Base-by-base conservation (phyloP, 1,140 invertebrate genomes). In the Drosophila ercepeae region DNA sequence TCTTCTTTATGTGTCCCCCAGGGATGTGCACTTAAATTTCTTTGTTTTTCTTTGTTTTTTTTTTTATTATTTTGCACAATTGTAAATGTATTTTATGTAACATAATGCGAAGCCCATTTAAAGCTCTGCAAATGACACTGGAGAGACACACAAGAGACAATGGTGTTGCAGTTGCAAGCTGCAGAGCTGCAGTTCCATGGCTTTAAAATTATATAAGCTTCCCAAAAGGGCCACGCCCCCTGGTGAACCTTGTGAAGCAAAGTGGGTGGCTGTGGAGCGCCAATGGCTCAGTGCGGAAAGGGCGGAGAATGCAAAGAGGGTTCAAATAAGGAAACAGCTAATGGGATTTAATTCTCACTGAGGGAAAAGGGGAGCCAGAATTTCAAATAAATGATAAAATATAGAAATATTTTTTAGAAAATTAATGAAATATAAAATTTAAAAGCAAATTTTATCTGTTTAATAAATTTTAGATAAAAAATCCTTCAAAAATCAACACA, bases 121-220 rank as follows among this genome's bases (percentile, higher is more conserved):
- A 81, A 79, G 59, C 55, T 55, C 36, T 61, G 45, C 64, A 39
- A 54, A 46, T 32, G 45, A 41, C 53, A 46, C 21, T 14, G 23
- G 27, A 59, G 53, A 25, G 32, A 7, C 32, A 1, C 11, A 7
- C 32, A 1, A 1, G 9, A 7, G 32, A 25, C 44, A 36, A 19
- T 60, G 41, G 29, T 21, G 45, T 21, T 53, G 34, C 19, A 57
- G 52, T 44, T 36, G 41, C 36, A n/a, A n/a, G n/a, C n/a, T n/a
- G n/a, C n/a, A 14, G 19, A 8, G 27, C 8, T 50, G 39, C 45
- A 55, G 53, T 32, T 32, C 9, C 29, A 32, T 29, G 39, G 65
- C 81, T 79, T 83, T 83, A 83, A 83, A 71, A 63, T 86, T 86
- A 86, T 75, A 86, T 86, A 86, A 81, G 76, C 49, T 44, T 51